These are phyloP conservation scores for Pseudomyrmex dendroicus DNA, from an alignment of 1,140 invertebrate species.

Conservation along the genomic window DNA sequence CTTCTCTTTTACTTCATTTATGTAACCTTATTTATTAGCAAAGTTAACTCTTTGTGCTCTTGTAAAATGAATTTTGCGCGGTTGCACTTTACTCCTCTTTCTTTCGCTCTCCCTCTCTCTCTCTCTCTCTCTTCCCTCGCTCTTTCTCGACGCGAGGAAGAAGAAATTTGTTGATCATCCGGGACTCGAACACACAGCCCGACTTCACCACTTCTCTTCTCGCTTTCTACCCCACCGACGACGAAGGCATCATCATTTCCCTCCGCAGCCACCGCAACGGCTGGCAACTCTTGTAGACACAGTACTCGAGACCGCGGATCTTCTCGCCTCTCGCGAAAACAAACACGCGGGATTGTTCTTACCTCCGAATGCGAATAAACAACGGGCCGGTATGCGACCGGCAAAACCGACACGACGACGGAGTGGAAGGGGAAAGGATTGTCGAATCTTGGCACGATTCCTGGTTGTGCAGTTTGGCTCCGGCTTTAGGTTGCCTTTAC, in stretches of 20 bases:
- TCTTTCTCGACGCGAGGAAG: not conserved
- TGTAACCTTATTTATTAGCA: conserved; percentile 20
- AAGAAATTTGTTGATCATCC: conserved; percentile 38
- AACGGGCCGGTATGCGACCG: conserved; percentile 51
- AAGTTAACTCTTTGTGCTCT: conserved; percentile 16
- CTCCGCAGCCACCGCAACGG: not conserved
- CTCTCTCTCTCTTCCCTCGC: not conserved
- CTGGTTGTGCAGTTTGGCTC: conserved; percentile 62
- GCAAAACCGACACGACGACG: conserved; percentile 50
- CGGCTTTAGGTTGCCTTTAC: conserved; percentile 48
- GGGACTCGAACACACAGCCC: conserved; percentile 10
- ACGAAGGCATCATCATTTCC: conserved; percentile 23
- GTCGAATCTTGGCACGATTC: conserved; percentile 77
- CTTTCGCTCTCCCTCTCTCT: not conserved
- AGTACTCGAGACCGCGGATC: conserved; percentile 23
- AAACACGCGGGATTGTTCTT: conserved; percentile 70
- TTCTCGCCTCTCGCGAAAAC: conserved; percentile 62
- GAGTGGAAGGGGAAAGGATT: conserved; percentile 10
- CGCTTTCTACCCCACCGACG: not conserved
- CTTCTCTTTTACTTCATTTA: conserved; percentile 1
- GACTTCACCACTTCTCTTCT: conserved; percentile 6
- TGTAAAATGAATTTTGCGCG: conserved; percentile 12
- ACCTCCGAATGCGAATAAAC: conserved; percentile 71
- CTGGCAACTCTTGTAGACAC: conserved; percentile 46
- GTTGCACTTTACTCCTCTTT: not conserved